Evolutionary conservation across 2,113 vertebrate genomes (phyloP), one percentile per base, ranked within the genome.

Genomic region (Illadopsis cleaveri): DNA sequence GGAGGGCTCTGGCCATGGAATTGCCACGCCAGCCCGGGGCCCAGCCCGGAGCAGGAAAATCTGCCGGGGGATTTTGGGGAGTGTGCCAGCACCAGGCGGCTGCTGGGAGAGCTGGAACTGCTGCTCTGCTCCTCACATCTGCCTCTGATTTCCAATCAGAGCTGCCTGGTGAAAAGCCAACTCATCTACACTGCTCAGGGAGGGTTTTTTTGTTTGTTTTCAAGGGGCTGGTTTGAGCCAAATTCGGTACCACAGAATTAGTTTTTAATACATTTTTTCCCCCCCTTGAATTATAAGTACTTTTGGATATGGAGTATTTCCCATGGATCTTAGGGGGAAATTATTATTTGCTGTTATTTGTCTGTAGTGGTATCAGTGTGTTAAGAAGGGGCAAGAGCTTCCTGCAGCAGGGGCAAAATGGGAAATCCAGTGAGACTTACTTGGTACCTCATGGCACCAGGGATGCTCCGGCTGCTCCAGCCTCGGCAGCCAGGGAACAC

Each of bases 71-170:
- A 6, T 33, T n/a, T 30, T 37, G 25, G 27, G 68, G 89, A 62
- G 37, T 11, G 5, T 90, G 95, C 93, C 96, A 95, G 72, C 57
- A 24, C 1, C 64, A 37, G 83, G 90, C 53, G 22, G 89, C 93
- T 93, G 93, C 96, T 86, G 85, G 6, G 79, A 81, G 96, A 70
- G 82, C 93, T 92, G 91, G 60, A 62, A 61, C 50, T 53, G 78
- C 88, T 83, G 84, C 78, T 76, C 92, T 56, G 50, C 87, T 82
- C 58, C 56, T 75, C 93, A 92, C 96, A 97, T 97, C 96, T 97
- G 97, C 37, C 7, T 90, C 47, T 86, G n/a, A 97, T 97, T 97
- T 89, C 44, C 96, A 89, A 57, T 86, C 94, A 95, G 92, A 51
- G 70, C 33, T 54, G n/a, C 18, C 15, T 96, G 96, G 94, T 45